These are phyloP conservation scores for Sinodicranocentrus sp. DNA, from an alignment of 2,888 invertebrate genomes.

Conservation along the genomic window DNA sequence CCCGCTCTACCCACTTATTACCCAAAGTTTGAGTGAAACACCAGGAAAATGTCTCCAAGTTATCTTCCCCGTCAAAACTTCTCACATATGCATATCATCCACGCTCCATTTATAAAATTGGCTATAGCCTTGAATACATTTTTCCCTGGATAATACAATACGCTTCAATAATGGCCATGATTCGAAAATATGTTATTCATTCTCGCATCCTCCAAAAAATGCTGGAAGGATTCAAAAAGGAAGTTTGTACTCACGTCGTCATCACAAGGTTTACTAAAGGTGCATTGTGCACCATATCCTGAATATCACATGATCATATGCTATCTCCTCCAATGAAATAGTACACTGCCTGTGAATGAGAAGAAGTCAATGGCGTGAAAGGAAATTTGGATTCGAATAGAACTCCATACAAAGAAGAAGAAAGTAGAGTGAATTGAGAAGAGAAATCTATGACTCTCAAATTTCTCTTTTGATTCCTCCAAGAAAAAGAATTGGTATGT, in stretches of 20 bases:
- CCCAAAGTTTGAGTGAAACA: too few species aligned
- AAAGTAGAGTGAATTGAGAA: not conserved
- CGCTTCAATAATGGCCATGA: not conserved
- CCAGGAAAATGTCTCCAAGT: too few species aligned
- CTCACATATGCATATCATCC: too few species aligned
- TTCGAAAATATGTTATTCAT: not conserved
- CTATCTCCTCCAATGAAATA: constrained; percentile 17
- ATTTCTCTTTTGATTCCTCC: not conserved
- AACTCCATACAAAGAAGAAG: not conserved
- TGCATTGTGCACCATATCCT: not conserved
- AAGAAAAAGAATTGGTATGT: not conserved
- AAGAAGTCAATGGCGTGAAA: constrained; percentile 49
- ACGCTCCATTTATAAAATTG: too few species aligned
- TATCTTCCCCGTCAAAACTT: too few species aligned
- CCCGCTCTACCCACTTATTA: too few species aligned
- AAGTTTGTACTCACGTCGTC: not conserved
- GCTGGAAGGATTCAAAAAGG: not conserved
- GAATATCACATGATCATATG: not conserved
- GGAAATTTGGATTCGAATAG: constrained; percentile 51
- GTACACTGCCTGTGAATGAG: constrained; percentile 24
- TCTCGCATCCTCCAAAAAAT: not conserved
- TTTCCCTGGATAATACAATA: too few species aligned
- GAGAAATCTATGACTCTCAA: not conserved
- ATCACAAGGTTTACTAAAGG: not conserved
- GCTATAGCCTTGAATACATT: too few species aligned